These are phyloP conservation scores for Mimumesa dahlbomi DNA, from an alignment of 2,888 invertebrate genomes.

Conservation along the genomic window DNA sequence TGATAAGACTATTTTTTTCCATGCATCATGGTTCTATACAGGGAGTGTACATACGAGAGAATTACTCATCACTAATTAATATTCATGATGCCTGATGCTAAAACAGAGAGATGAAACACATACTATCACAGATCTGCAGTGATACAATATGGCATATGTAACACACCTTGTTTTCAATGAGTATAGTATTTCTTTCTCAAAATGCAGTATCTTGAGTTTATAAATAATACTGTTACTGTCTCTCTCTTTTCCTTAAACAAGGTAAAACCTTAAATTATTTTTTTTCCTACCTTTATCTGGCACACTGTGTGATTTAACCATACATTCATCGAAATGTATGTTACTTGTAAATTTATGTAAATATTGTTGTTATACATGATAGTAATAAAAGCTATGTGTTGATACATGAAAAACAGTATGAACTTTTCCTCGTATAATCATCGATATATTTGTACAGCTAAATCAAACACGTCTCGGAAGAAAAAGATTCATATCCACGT, in stretches of 20 bases:
- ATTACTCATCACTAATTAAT: conserved; percentile 56
- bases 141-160: conserved; percentile 4
- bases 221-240: neutral
- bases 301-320: conserved; percentile 26
- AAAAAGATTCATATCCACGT: too few species aligned
- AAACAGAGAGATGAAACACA: conserved; percentile 24
- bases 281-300: conserved; percentile 3
- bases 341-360: conserved; percentile 68
- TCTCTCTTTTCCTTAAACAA: neutral
- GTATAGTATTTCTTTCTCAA: neutral
- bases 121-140: conserved; percentile 4
- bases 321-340: conserved; percentile 37
- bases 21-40: conserved; percentile 37
- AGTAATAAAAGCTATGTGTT: conserved; percentile 52
- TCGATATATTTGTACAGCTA: too few species aligned
- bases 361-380: conserved; percentile 63
- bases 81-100: conserved; percentile 48
- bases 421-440: neutral
- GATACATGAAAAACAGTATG: conserved; percentile 17
- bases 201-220: neutral
- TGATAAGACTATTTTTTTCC: conserved; percentile 46
- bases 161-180: conserved; percentile 9
- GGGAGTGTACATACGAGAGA: conserved; percentile 37
- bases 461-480: too few species aligned
- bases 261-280: neutral